Evolutionary conservation across 2,888 invertebrate genomes (phyloP), one percentile per base, ranked within the genome.

Genomic region (Papilio demoleus): DNA sequence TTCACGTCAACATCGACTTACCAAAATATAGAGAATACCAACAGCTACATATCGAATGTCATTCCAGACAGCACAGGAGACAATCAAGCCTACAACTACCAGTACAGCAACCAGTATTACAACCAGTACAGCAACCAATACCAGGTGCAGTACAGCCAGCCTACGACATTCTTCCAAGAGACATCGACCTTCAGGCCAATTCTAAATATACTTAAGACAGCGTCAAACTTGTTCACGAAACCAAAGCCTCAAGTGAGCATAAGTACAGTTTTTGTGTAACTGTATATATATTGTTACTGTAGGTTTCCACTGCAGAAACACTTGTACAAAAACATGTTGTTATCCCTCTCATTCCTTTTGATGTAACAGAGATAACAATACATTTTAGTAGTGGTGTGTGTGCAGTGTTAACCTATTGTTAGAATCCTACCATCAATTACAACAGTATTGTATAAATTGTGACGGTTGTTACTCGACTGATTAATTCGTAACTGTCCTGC

Each of bases 61-160:
- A 93, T 92, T 80, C 89, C 91, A 76, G 94, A 92, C 87, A 93
- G 93, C 89, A 85, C 90, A 71, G 87, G 84, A 70, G 88, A 88
- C 71, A 79, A 86, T 22, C 87, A 85, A 31, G 81, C 79, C 71
- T 90, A 82, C 84, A 88, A 90, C 80, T 91, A 86, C 75, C 88
- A 88, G 73, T 89, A 79, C 80, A 83, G 73, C 77, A 86, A 87
- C 73, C 84, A 85, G 72, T 87, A 72, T 75, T 86, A 80, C 83
- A 91, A 91, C 72, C 89, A 90, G 70, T 90, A 79, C 78, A 84
- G 78, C 74, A 84, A 85, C 69, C 83, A 84, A 61, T 85, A 77
- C 70, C 79, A 87, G 76, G 82, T 87, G 75, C 85, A 88, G 70
- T 87, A 85, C 73, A 84, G 86, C 61, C 87, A 86, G 71, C 78